Percentiles rank a stretch among this genome's conserved stretches.
Conservation (phyloP, 2,113 vertebrate genomes). For the Pteruthius melanotis region DNA sequence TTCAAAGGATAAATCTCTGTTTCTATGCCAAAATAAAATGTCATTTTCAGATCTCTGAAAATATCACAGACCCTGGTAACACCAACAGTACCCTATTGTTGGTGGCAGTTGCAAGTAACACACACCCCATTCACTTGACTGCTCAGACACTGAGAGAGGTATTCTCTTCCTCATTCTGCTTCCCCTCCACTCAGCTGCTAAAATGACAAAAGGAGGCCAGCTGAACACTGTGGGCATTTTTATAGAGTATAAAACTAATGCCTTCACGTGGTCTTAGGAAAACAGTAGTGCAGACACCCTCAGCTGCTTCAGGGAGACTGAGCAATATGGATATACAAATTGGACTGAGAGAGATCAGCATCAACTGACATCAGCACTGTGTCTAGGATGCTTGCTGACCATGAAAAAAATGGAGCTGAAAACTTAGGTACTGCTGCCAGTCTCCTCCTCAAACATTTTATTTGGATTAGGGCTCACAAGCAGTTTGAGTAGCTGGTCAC, state of each 20-base stretch:
- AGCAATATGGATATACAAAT: not conserved
- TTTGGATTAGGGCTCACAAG: not conserved
- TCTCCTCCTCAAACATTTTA: not conserved
- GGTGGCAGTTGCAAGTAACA: not conserved
- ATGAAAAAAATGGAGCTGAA: not conserved
- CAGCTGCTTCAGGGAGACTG: not conserved
- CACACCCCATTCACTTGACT: not conserved
- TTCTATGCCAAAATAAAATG: constrained; percentile 9
- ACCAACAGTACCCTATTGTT: constrained; percentile 31
- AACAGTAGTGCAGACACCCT: not conserved
- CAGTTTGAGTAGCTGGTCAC: not conserved
- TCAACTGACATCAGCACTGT: not conserved
- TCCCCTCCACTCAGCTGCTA: not conserved
- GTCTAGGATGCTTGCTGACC: not conserved
- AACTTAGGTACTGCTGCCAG: not conserved
- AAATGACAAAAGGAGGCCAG: constrained; percentile 18
- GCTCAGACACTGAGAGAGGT: rapidly evolving
- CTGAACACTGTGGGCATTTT: not conserved
- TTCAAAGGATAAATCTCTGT: not conserved
- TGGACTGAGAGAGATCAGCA: not conserved
- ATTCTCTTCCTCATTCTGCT: not conserved
- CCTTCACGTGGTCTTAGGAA: not conserved
- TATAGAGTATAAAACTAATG: not conserved
- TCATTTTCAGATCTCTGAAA: not conserved
- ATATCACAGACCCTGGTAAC: not conserved